Evolutionary conservation across 2,888 invertebrate genomes (phyloP), one percentile per base, ranked within the genome.

Genomic region (Alloscopus bannaensis): DNA sequence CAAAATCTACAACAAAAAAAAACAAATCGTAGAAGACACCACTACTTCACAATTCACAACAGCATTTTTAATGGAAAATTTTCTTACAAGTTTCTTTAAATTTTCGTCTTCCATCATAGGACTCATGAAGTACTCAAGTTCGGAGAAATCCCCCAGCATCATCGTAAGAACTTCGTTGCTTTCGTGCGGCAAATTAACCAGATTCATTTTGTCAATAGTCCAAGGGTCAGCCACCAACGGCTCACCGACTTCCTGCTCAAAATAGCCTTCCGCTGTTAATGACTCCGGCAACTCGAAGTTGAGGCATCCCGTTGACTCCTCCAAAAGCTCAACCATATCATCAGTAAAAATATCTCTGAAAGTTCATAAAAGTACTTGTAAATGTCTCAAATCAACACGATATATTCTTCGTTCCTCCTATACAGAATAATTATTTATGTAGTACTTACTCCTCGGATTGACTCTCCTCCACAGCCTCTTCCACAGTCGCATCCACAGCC

Each of bases 31-130:
- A 60, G 1, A 24, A 28, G 8, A 28, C 11, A 50, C 20, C 20
- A 50, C 18, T 4, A 18, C 22, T 31, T 6, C 18, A 20, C 11
- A 4, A 24, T 13, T 31, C 28, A 29, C 29, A 40, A 40, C 18
- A 3, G 22, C 29, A 24, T 2, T 24, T 20, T 40, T 2, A 20
- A 11, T 22, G 13, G 8, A 26, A 16, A 22, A 0, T 47, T 20
- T 22, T 0, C 45, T 50, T 50, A 75, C 80, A 24, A 59, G 16
- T 31, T 78, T 78, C 52, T 73, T 69, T 4, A 81, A n/a, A 6
- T 36, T 26, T 1, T 68, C 77, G 28, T 68, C 62, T 11, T 26
- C 24, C 1, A 6, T 22, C 18, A 72, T 13, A 0, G 20, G 1
- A 6, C 28, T 18, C 73, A 73, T 73, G n/a, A 65, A 4, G 0